Conservation (phyloP, 1,140 invertebrate genomes). For the Drosophila subobscura region DNA sequence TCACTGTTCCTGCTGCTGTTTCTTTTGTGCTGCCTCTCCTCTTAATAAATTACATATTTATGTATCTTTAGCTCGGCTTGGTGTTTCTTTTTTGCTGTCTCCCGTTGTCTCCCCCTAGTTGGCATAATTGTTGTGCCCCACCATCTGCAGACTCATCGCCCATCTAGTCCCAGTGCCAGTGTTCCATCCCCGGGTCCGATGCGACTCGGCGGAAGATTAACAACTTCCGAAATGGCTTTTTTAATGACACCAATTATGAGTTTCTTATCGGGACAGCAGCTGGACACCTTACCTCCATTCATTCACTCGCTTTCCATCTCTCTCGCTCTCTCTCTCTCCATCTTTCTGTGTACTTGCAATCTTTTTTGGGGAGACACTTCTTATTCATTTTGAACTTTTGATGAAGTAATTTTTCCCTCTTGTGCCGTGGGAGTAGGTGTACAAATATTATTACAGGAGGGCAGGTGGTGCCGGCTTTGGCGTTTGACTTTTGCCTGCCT, state of each 20-base stretch:
- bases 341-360: neutral
- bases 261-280: slow-evolving; percentile 74
- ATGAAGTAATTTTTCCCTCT: slow-evolving; percentile 72
- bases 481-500: slow-evolving; percentile 56
- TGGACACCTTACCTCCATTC: slow-evolving; percentile 25
- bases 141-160: neutral
- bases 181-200: slow-evolving; percentile 7
- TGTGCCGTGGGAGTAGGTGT: slow-evolving; percentile 17
- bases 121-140: slow-evolving; percentile 61
- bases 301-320: neutral
- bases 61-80: slow-evolving; percentile 51
- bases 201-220: slow-evolving; percentile 64
- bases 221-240: slow-evolving; percentile 80
- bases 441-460: slow-evolving; percentile 48
- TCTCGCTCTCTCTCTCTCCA: neutral
- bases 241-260: slow-evolving; percentile 81
- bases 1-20: slow-evolving; percentile 6
- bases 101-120: slow-evolving; percentile 44
- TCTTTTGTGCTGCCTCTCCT: slow-evolving; percentile 21
- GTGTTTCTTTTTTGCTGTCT: neutral
- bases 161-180: no score
- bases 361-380: slow-evolving; percentile 40
- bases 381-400: slow-evolving; percentile 68
- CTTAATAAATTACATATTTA: slow-evolving; percentile 81
- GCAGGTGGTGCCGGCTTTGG: slow-evolving; percentile 41